phyloP scores from a whole-genome alignment of 2,113 vertebrate genomes.

The Archocentrus centrarchus region DNA sequence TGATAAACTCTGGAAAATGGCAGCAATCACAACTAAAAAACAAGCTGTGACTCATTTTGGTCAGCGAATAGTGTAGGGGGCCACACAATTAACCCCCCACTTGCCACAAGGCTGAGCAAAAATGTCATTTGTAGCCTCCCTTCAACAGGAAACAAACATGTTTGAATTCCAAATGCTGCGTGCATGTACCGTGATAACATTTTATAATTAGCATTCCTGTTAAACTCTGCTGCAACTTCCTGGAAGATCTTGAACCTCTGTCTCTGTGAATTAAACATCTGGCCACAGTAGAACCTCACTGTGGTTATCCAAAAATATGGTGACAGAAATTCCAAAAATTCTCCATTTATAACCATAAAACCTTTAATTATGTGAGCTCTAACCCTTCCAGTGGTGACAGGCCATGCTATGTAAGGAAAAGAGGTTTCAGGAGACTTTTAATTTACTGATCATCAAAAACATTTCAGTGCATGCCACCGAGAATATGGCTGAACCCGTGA shows the following conservation, averaged over 20 bases:
- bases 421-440: constrained; percentile 4
- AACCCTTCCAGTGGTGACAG: constrained; percentile 32
- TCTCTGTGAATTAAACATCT: constrained; percentile 50
- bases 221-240: constrained; percentile 46
- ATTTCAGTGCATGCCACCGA: background rate
- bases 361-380: constrained; percentile 51
- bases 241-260: constrained; percentile 46
- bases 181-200: constrained; percentile 25
- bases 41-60: constrained; percentile 64
- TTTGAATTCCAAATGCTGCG: constrained; percentile 36
- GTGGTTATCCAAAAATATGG: constrained; percentile 66
- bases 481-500: background rate
- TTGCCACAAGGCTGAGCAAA: constrained; percentile 20
- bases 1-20: constrained; percentile 66
- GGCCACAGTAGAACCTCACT: constrained; percentile 50
- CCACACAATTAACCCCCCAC: constrained; percentile 46
- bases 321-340: constrained; percentile 59
- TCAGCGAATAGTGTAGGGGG: constrained; percentile 45
- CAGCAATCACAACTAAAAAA: constrained; percentile 69
- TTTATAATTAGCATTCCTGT: constrained; percentile 64
- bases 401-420: background rate
- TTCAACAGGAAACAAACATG: constrained; percentile 63
- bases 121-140: constrained; percentile 26
- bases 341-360: constrained; percentile 64
- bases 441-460: constrained; percentile 8